These are phyloP conservation scores for Chrysotoxum bicinctum DNA, from an alignment of 2,888 invertebrate species.

Conservation along the genomic window DNA sequence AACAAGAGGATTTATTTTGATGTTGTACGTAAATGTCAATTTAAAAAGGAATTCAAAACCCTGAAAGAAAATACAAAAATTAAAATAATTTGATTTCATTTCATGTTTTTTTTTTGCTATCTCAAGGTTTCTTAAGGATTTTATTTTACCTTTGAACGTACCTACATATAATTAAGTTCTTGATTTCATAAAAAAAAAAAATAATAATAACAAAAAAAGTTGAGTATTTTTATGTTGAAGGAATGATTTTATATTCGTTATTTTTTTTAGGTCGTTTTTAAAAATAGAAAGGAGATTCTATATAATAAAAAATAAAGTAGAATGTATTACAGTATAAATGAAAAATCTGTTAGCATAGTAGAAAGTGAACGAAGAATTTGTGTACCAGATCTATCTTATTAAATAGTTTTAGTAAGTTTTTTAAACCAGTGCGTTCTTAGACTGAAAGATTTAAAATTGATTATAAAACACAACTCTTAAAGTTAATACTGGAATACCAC, in stretches of 20 bases:
- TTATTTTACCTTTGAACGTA: not conserved
- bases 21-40: constrained; percentile 37
- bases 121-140: not conserved
- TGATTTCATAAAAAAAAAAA: not conserved
- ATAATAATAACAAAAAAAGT: too few relatives aligned
- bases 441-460: too few relatives aligned
- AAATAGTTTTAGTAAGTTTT: too few relatives aligned
- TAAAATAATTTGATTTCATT: constrained; percentile 47
- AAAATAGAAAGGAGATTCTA: too few relatives aligned
- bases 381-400: too few relatives aligned
- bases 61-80: not conserved
- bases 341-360: too few relatives aligned
- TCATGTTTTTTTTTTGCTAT: not conserved
- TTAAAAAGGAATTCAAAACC: constrained; percentile 15
- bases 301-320: too few relatives aligned
- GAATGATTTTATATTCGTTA: not conserved
- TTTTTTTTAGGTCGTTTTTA: not conserved
- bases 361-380: too few relatives aligned
- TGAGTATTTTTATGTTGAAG: not conserved
- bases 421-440: too few relatives aligned
- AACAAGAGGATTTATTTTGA: constrained; percentile 26
- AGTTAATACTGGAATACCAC: too few relatives aligned
- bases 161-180: constrained; percentile 14
- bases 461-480: too few relatives aligned
- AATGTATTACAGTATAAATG: too few relatives aligned